Conservation (phyloP, 2,888 invertebrate genomes). For the Metellina segmentata region DNA sequence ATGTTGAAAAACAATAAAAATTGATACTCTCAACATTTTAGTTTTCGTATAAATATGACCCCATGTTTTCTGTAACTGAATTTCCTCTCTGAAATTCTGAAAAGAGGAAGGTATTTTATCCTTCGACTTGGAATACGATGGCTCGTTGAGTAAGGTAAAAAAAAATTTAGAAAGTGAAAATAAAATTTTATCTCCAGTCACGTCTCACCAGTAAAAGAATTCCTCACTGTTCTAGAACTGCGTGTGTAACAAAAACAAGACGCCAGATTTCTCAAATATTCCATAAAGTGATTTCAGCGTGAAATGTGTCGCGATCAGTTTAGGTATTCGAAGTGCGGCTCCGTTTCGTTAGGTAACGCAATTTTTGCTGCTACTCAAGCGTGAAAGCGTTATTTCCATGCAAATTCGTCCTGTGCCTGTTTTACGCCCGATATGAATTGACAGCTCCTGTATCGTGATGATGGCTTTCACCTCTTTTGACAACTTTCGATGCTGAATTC, state of each 20-base stretch:
- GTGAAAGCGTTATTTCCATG: slow-evolving; percentile 15
- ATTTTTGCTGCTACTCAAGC: slow-evolving; percentile 11
- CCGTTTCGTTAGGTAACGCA: slow-evolving; percentile 33
- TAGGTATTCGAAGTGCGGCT: slow-evolving; percentile 31
- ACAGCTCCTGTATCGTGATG: slow-evolving; percentile 5
- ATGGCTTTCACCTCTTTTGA: slow-evolving; percentile 28
- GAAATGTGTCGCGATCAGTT: slow-evolving; percentile 27
- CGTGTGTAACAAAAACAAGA: not conserved
- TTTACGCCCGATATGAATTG: not conserved
- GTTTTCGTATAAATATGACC: too few species aligned
- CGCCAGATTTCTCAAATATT: slow-evolving; percentile 43
- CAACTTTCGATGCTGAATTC: not conserved
- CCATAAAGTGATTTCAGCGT: slow-evolving; percentile 25
- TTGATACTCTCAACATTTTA: too few species aligned
- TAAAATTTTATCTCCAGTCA: slow-evolving; percentile 34
- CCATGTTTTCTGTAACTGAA: not conserved
- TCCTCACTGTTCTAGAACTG: not conserved
- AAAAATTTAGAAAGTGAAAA: too few species aligned
- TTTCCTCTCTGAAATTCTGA: not conserved
- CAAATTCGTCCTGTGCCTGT: slow-evolving; percentile 13
- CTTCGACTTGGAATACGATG: not conserved
- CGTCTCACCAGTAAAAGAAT: slow-evolving; percentile 17
- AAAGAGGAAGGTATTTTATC: not conserved
- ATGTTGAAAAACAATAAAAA: too few species aligned
- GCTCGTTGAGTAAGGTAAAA: not conserved